Percentiles rank a stretch among this genome's conserved stretches.
phyloP scores from a whole-genome alignment of 2,888 invertebrate species.

The Liopterus haemorrhoidalis region DNA sequence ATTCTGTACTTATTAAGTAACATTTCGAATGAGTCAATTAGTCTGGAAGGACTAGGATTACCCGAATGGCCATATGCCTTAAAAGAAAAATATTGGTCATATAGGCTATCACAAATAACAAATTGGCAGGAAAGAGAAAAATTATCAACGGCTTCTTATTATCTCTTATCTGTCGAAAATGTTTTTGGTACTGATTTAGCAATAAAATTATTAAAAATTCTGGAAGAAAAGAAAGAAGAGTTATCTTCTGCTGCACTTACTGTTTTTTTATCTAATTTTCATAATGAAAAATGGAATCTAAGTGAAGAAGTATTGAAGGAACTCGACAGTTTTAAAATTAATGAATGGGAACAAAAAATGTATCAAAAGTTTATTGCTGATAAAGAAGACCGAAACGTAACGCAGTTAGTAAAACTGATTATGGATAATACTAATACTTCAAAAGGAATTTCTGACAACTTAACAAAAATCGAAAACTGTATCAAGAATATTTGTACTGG shows the following conservation, averaged over 20 bases:
- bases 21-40: too few species aligned
- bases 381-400: conserved; percentile 19
- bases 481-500: conserved; percentile 9
- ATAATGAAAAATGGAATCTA: conserved; percentile 25
- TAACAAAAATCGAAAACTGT: conserved; percentile 10
- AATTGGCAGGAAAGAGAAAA: conserved; percentile 24
- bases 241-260: conserved; percentile 13
- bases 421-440: conserved; percentile 24
- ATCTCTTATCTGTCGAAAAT: conserved; percentile 24
- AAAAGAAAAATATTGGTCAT: conserved; percentile 28
- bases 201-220: conserved; percentile 18
- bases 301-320: conserved; percentile 16
- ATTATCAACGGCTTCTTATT: conserved; percentile 25
- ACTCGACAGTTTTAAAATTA: conserved; percentile 10
- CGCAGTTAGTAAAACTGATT: conserved; percentile 24
- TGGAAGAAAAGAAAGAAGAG: conserved; percentile 12
- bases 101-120: conserved; percentile 19
- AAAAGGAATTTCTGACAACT: conserved; percentile 5
- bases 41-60: too few species aligned
- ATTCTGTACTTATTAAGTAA: conserved; percentile 25
- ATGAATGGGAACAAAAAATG: conserved; percentile 17
- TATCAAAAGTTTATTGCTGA: conserved; percentile 5
- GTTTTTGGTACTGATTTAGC: conserved; percentile 14
- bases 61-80: conserved; percentile 31
- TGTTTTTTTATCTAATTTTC: conserved; percentile 20